Evolutionary conservation across 2,888 invertebrate species (phyloP).

Genomic region (Caenorhabditis wallacei): DNA sequence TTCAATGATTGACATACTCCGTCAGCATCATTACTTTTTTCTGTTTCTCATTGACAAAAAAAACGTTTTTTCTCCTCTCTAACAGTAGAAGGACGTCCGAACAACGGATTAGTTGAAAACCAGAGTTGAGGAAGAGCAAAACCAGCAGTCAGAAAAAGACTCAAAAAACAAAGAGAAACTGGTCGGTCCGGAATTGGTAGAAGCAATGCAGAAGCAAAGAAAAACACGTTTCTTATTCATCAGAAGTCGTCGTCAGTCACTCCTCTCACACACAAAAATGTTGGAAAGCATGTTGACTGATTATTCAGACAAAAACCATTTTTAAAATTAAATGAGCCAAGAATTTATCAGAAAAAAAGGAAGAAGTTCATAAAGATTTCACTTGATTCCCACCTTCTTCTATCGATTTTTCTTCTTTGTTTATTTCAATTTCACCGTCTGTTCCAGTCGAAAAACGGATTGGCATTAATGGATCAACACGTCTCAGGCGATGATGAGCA

Average conservation of each 20-base stretch:
- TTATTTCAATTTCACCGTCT: not conserved
- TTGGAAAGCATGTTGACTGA: constrained; percentile 21
- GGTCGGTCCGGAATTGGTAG: constrained; percentile 22
- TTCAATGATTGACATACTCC: constrained; percentile 58
- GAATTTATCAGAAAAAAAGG: constrained; percentile 1
- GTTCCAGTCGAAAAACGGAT: constrained; percentile 57
- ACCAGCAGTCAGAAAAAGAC: constrained; percentile 13
- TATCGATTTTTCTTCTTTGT: not conserved
- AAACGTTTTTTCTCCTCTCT: too few relatives aligned
- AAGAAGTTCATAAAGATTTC: not conserved
- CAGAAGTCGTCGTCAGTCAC: constrained; percentile 20
- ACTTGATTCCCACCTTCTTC: constrained; percentile 11
- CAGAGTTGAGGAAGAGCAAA: constrained; percentile 36
- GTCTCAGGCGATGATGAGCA: constrained; percentile 60
- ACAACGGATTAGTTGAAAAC: constrained; percentile 51
- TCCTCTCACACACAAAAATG: constrained; percentile 4
- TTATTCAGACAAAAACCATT: constrained; percentile 23
- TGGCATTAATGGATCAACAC: constrained; percentile 67
- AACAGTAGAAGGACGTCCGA: constrained; percentile 36
- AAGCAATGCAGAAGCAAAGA: constrained; percentile 27
- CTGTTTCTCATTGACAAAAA: constrained; percentile 28
- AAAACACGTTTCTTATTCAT: constrained; percentile 63
- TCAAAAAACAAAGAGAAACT: constrained; percentile 33
- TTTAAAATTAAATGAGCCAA: not conserved
- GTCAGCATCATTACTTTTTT: constrained; percentile 44